phyloP scores from a whole-genome alignment of 2,888 invertebrate species.

The Exephanes ischioxanthus region DNA sequence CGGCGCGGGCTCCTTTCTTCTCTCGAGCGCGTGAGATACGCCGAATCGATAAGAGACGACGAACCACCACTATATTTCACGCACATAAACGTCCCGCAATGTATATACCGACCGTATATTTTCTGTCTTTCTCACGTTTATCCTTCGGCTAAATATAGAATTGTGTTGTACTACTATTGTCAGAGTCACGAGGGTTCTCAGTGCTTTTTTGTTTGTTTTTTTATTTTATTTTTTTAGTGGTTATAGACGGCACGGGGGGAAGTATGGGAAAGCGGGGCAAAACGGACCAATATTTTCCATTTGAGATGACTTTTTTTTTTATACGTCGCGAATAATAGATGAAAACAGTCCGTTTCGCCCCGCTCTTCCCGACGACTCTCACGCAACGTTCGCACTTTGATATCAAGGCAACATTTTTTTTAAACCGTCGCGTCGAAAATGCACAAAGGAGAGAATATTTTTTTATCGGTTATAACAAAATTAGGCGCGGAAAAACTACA shows the following conservation, averaged over 20 bases:
- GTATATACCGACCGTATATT: slow-evolving; percentile 44
- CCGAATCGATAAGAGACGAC: slow-evolving; percentile 70
- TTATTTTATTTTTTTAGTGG: neutral
- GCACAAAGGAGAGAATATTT: no score
- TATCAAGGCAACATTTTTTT: no score
- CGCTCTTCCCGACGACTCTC: no score
- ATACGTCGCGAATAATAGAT: no score
- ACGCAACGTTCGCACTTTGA: no score
- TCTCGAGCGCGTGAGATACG: slow-evolving; percentile 69
- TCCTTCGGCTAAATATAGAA: slow-evolving; percentile 72
- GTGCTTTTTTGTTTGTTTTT: neutral
- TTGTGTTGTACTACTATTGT: slow-evolving; percentile 60
- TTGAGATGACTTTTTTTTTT: no score
- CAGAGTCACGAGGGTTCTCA: slow-evolving; percentile 39
- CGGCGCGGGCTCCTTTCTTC: slow-evolving; percentile 64
- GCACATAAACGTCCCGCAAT: slow-evolving; percentile 61
- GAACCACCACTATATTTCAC: slow-evolving; percentile 64
- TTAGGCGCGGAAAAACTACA: no score
- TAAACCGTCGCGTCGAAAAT: no score
- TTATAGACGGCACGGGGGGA: neutral
- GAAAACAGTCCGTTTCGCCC: no score
- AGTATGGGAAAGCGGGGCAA: neutral
- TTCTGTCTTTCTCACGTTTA: slow-evolving; percentile 63
- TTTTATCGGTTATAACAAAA: no score
- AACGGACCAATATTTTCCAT: no score